Conservation (phyloP, 2,113 vertebrate species). For the Corythornis vintsioides region DNA sequence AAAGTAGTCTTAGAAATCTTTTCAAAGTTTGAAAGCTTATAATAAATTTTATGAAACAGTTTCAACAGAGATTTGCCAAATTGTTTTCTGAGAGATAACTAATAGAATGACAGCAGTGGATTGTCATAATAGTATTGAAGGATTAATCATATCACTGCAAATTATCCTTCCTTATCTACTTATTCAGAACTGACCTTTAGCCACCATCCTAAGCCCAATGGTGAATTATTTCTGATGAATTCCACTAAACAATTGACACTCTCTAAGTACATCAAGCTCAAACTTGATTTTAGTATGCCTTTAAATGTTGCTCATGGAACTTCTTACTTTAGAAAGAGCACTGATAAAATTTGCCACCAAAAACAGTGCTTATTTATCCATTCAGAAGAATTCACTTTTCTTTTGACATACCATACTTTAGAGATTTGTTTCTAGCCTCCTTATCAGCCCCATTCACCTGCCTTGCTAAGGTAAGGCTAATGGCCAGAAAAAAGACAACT, state of each 20-base stretch:
- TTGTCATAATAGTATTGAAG: background rate
- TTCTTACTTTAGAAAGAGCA: background rate
- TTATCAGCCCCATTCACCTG: background rate
- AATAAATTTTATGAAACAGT: background rate
- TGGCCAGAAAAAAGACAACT: background rate
- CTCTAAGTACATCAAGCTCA: background rate
- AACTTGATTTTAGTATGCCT: background rate
- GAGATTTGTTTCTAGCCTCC: background rate
- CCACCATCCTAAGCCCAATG: background rate
- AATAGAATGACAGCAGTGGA: background rate
- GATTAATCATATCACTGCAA: background rate
- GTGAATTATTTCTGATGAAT: slow-evolving; percentile 12
- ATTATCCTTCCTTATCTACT: background rate
- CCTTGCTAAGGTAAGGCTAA: background rate
- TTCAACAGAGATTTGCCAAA: background rate
- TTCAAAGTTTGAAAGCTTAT: background rate
- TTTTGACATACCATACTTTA: background rate
- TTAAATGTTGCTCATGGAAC: background rate
- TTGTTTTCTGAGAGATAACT: background rate
- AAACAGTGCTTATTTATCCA: background rate
- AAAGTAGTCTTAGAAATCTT: background rate
- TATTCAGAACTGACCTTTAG: slow-evolving; percentile 27
- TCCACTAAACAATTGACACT: background rate
- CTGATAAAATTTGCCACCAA: background rate
- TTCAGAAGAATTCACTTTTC: background rate